Evolutionary conservation across 2,113 vertebrate species (phyloP), one percentile per base, ranked within the genome.

Genomic region (Hipposideros armiger): DNA sequence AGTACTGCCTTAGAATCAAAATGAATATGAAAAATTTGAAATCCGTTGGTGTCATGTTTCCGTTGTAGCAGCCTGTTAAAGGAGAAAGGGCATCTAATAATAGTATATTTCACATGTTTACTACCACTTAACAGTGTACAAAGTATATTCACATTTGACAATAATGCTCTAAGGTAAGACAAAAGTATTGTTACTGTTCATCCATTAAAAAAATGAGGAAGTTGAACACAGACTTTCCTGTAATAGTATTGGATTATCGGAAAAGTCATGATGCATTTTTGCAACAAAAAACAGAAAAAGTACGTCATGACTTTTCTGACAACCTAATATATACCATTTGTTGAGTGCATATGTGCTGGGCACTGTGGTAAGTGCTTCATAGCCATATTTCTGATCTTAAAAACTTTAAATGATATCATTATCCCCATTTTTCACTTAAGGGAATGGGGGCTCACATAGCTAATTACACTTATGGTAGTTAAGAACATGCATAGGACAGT

Each of bases 91-190:
- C 36, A 66, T 82, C 40, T 76, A 72, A 22, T 72, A 93, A 82
- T 90, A 73, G 85, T 77, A 24, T 82, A 58, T 52, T 76, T 76
- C 36, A 58, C 64, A 74, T 52, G 11, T 82, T 89, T 76, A 76
- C 36, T 92, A 73, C 19, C 66, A 72, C 17, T 81, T 77, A 62
- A 69, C 10, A 67, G 9, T 82, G 28, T 64, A 73, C 56, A 52
- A 81, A 91, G 32, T 91, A 77, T 70, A 80, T 93, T 91, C 36
- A 9, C n/a, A 19, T 66, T 96, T 93, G 42, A 50, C 32, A 76
- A 4, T 80, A 72, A 54, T 78, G 9, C 62, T 67, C 19, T 58
- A 54, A 54, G 36, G 64, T 77, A 56, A 92, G 67, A 72, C 47
- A 74, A 20, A 74, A 92, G 7, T 60, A 32, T 50, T 83, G 7